Percentiles rank a stretch among this genome's conserved stretches.
Conservation (phyloP, 2,113 vertebrate genomes). For the Crotalus helleri region DNA sequence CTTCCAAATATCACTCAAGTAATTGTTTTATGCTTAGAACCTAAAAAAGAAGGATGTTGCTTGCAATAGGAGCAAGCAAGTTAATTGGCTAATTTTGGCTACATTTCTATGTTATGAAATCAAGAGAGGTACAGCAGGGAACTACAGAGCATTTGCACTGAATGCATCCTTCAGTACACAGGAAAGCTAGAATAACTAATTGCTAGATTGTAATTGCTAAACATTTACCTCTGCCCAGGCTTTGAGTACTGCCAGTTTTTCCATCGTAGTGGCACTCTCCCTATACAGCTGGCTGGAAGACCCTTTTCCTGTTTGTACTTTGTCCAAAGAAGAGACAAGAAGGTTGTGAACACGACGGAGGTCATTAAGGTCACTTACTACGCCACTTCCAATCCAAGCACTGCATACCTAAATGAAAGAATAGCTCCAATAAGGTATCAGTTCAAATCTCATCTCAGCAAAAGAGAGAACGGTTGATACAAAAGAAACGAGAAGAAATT, state of each 20-base stretch:
- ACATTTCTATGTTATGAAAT: neutral
- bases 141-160: neutral
- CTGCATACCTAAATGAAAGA: conserved; percentile 86
- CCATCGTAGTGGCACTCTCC: conserved; percentile 98
- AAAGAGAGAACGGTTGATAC: neutral
- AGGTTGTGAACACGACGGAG: conserved; percentile 95
- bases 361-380: conserved; percentile 96
- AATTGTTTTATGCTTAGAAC: neutral
- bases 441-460: neutral
- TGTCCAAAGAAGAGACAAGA: conserved; percentile 95
- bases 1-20: conserved; percentile 6
- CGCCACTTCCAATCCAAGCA: conserved; percentile 95
- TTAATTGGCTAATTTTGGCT: neutral
- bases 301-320: conserved; percentile 92
- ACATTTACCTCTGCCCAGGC: conserved; percentile 93
- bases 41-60: neutral
- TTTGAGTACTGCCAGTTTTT: conserved; percentile 94
- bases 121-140: neutral
- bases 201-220: neutral
- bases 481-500: neutral
- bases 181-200: neutral
- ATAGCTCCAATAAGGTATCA: neutral
- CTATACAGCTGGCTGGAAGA: conserved; percentile 92
- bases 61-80: neutral
- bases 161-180: conserved; percentile 11